Evolutionary conservation across 2,113 vertebrate species (phyloP), one percentile per base, ranked within the genome.

Genomic region (Muntiacus reevesi): DNA sequence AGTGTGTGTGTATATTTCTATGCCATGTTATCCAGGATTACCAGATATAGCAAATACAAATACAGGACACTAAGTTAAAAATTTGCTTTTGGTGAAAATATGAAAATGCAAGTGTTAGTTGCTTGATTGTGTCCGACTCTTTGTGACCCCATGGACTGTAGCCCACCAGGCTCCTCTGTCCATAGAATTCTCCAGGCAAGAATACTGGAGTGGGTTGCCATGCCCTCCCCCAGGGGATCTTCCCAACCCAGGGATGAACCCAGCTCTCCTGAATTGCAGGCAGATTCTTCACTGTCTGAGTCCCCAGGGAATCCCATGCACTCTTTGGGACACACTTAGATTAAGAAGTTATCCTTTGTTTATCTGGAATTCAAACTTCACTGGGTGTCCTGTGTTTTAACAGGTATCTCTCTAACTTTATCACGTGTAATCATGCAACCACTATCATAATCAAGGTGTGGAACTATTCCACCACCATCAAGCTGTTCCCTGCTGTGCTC

Each of bases 11-110:
- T 59, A 11, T n/a, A 59, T 21, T 28, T 55, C 25, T 21, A 27
- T 15, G 30, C 11, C 36, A 43, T 45, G 30, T 45, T 87, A 27
- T 5, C 87, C 28, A 74, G 87, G 79, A 59, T 84, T 84, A 60
- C 30, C 50, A 95, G 83, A 17, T 54, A 96, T 74, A 74, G 74
- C 81, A 89, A 87, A 94, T 23, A 89, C 93, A 91, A 97, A 87
- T 60, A 91, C 6, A 97, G 47, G 23, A 40, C 21, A 82, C 1
- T 27, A 43, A 57, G 78, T 76, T 92, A 79, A 50, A 21, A 21
- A 74, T 60, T 64, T 62, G n/a, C 14, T 86, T 83, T 92, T 19
- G 52, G 19, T 62, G 5, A 36, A 67, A 30, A 5, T 50, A 36
- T 78, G 36, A 43, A 74, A 74, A 6, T 74, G 71, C n/a, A 74